A percentile compares a stretch with the other conserved stretches of the same genome.
Conservation (phyloP, 2,888 invertebrate genomes). For the Lumbricus terrestris region DNA sequence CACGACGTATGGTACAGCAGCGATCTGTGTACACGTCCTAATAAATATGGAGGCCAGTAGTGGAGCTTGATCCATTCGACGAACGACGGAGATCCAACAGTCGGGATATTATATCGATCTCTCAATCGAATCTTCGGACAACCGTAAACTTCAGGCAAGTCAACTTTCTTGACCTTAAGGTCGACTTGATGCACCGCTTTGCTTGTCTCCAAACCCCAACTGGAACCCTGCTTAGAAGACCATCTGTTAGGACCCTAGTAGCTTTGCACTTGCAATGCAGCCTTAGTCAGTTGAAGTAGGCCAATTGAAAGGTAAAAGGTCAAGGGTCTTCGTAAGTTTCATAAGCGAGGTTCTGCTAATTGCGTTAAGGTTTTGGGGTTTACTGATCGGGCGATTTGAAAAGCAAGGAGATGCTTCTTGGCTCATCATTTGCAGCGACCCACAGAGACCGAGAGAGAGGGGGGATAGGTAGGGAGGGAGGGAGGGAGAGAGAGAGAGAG, state of each 20-base stretch:
- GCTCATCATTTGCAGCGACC: neutral
- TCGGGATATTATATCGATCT: neutral
- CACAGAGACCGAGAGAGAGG: too few species aligned
- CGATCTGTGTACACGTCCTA: neutral
- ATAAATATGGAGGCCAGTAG: neutral
- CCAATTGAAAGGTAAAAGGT: neutral
- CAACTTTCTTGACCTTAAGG: neutral
- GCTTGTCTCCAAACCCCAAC: neutral
- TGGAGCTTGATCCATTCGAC: neutral
- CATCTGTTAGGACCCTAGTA: neutral
- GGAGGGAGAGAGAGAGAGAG: too few species aligned
- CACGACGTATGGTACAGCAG: neutral
- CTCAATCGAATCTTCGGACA: neutral
- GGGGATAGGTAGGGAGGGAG: too few species aligned
- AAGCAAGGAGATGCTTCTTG: neutral
- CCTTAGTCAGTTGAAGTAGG: too few species aligned
- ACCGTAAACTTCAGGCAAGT: conserved; percentile 10
- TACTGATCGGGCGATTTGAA: neutral
- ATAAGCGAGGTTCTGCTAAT: neutral
- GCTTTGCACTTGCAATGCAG: too few species aligned
- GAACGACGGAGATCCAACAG: neutral
- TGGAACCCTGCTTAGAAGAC: neutral
- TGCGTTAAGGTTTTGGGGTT: neutral
- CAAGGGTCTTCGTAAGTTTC: neutral
- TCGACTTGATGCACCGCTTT: neutral